Evolutionary conservation across 2,888 invertebrate genomes (phyloP).

Genomic region (Drosophila pegasa): DNA sequence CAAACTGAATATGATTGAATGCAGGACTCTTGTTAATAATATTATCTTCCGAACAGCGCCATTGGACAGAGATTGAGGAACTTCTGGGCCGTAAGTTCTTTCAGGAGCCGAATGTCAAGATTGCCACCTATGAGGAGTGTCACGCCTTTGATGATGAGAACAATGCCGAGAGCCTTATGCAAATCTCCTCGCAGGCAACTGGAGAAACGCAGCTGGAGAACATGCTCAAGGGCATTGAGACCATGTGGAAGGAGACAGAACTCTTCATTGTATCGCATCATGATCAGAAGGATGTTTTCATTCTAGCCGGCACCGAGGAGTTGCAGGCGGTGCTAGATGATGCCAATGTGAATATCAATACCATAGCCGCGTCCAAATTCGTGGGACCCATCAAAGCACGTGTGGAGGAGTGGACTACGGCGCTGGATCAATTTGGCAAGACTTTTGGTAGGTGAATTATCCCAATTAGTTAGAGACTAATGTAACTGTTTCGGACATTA

Average conservation of each 20-base stretch:
- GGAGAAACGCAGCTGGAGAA: conserved; percentile 93
- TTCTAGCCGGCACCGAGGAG: conserved; percentile 94
- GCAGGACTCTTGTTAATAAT: background rate
- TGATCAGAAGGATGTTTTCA: conserved; percentile 92
- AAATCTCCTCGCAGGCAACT: conserved; percentile 94
- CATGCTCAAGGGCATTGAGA: conserved; percentile 93
- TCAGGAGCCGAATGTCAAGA: conserved; percentile 88
- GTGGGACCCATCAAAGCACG: conserved; percentile 93
- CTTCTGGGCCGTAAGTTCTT: conserved; percentile 90
- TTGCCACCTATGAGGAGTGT: conserved; percentile 89
- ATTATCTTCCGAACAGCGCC: conserved; percentile 85
- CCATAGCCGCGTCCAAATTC: conserved; percentile 93
- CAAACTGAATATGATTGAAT: background rate
- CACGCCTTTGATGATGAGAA: conserved; percentile 89
- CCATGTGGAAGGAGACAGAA: conserved; percentile 92
- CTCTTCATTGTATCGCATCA: conserved; percentile 92
- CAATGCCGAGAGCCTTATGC: conserved; percentile 89
- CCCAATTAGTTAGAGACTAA: too few species aligned
- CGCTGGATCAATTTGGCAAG: conserved; percentile 90
- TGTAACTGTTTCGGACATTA: conserved; percentile 72
- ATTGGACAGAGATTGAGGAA: conserved; percentile 93
- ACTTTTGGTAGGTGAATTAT: conserved; percentile 88
- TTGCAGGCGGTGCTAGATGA: conserved; percentile 93
- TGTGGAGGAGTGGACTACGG: conserved; percentile 93
- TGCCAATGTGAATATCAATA: conserved; percentile 93